Percentiles rank a stretch among this genome's conserved stretches.
Conservation (phyloP, 2,888 invertebrate species). For the Augiades crinisus region DNA sequence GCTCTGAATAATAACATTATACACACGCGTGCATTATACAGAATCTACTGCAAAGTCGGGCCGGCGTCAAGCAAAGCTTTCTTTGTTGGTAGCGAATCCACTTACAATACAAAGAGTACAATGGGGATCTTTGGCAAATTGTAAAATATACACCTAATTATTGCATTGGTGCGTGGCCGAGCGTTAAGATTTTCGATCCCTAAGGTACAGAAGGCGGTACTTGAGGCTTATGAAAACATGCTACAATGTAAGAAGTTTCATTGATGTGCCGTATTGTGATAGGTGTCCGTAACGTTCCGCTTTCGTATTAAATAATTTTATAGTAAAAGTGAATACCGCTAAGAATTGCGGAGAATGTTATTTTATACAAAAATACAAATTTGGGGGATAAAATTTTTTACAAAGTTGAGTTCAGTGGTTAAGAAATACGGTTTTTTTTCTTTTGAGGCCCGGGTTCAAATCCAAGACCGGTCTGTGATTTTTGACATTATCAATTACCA, state of each 20-base stretch:
- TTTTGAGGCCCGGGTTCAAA: no score
- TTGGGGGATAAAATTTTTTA: no score
- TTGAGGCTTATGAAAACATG: constrained; percentile 76
- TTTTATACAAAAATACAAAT: no score
- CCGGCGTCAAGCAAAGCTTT: constrained; percentile 62
- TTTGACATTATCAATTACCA: no score
- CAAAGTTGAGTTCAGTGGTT: no score
- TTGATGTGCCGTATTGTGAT: constrained; percentile 51
- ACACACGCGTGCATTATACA: constrained; percentile 51
- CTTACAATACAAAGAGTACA: constrained; percentile 72
- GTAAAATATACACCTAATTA: constrained; percentile 80
- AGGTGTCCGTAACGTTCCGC: constrained; percentile 46
- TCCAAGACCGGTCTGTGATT: no score
- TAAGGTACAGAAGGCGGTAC: constrained; percentile 58
- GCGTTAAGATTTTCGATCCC: constrained; percentile 61
- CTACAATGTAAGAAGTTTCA: constrained; percentile 52
- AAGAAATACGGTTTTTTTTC: no score
- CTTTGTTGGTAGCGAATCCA: constrained; percentile 70
- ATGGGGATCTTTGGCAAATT: constrained; percentile 76
- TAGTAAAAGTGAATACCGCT: background rate
- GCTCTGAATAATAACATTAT: constrained; percentile 77
- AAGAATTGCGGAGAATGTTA: no score
- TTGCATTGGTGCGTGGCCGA: constrained; percentile 66
- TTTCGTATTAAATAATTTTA: background rate
- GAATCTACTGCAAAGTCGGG: constrained; percentile 45